Evolutionary conservation across 1,140 invertebrate genomes (phyloP).

Genomic region (Whitmania pigra): DNA sequence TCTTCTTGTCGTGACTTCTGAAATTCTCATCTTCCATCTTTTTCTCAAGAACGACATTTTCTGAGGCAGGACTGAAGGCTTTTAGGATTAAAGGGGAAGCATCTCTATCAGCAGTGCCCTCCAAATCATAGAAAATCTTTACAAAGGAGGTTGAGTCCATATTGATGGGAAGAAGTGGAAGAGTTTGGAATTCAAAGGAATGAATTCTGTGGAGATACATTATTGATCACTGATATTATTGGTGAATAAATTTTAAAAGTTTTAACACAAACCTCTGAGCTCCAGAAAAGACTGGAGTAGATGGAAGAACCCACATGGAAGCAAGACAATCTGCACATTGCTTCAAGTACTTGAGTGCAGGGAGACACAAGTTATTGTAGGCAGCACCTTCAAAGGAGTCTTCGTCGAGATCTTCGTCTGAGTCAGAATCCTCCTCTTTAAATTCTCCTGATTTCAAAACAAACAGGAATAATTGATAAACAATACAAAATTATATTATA

Average conservation of each 20-base stretch:
- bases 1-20: conserved; percentile 22
- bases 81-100: no score
- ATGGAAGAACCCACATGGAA: conserved; percentile 85
- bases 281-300: conserved; percentile 79
- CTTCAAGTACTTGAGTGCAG: conserved; percentile 70
- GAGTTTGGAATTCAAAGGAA: no score
- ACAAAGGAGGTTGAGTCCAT: no score
- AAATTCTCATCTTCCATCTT: no score
- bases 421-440: conserved; percentile 15
- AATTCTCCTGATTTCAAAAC: neutral
- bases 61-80: no score
- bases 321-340: conserved; percentile 71
- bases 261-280: conserved; percentile 51
- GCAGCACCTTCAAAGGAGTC: conserved; percentile 28
- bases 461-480: neutral
- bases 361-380: conserved; percentile 57
- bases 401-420: conserved; percentile 34
- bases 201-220: no score
- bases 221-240: no score
- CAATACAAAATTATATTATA: neutral
- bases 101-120: no score
- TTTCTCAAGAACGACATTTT: no score
- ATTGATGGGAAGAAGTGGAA: no score
- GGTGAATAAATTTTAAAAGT: no score
- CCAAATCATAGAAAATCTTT: no score